phyloP scores from a whole-genome alignment of 2,113 vertebrate species.

The Hyperopisus bebe region DNA sequence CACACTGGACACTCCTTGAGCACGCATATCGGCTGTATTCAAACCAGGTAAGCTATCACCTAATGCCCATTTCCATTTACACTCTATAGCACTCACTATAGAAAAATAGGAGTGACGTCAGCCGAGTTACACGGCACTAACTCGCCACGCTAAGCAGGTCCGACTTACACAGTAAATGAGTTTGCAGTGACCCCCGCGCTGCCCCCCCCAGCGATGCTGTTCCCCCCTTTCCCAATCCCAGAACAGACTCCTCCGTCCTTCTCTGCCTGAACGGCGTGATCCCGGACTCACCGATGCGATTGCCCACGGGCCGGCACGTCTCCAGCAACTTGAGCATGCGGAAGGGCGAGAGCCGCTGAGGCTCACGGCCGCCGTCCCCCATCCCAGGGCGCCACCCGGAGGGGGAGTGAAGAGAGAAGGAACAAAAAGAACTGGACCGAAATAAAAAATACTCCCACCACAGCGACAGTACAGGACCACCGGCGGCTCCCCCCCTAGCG shows the following conservation, averaged over 20 bases:
- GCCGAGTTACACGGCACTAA: background rate
- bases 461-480: background rate
- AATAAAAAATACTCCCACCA: background rate
- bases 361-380: constrained; percentile 38
- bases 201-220: background rate
- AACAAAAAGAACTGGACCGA: background rate
- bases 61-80: background rate
- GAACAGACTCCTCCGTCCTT: background rate
- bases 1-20: background rate
- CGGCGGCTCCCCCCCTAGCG: background rate
- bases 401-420: background rate
- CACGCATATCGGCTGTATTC: background rate
- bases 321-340: constrained; percentile 61
- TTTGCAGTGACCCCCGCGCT: background rate
- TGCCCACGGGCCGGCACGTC: constrained; percentile 52
- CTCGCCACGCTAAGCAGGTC: background rate
- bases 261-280: background rate
- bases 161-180: background rate
- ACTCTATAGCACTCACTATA: background rate
- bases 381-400: constrained; percentile 17
- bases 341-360: constrained; percentile 57
- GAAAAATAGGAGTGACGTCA: background rate
- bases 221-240: background rate
- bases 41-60: background rate
- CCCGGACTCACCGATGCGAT: constrained; percentile 56